Percentiles rank a stretch among this genome's conserved stretches.
phyloP scores from a whole-genome alignment of 2,797 vertebrate genomes.

The Myotis pilosus region DNA sequence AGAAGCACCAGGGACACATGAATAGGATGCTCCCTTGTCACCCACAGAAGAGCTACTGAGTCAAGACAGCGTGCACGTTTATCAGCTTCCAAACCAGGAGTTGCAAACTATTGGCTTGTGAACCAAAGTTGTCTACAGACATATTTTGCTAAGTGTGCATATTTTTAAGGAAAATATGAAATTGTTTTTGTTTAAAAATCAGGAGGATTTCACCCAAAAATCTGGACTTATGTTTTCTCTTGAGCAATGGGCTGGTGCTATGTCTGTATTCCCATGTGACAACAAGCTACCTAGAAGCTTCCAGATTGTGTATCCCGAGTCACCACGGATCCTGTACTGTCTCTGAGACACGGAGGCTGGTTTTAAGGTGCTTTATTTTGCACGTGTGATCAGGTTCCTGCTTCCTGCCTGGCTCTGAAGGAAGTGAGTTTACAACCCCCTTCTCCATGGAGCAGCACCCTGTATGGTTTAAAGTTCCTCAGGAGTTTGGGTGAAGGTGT shows the following conservation, averaged over 20 bases:
- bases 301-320: background rate
- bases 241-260: background rate
- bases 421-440: background rate
- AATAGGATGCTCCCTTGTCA: background rate
- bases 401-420: background rate
- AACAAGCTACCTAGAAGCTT: background rate
- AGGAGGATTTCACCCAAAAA: background rate
- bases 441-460: background rate
- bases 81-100: background rate
- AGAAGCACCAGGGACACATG: constrained; percentile 48
- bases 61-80: background rate
- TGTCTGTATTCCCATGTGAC: background rate
- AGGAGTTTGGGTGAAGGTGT: background rate
- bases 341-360: background rate
- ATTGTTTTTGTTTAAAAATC: background rate
- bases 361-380: background rate
- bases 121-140: background rate
- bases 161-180: constrained; percentile 10
- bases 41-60: background rate
- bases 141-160: background rate
- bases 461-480: background rate
- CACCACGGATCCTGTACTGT: rapidly evolving
- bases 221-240: background rate
- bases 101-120: background rate
- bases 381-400: too few species aligned